phyloP scores from a whole-genome alignment of 2,888 invertebrate species.

The Tuta absoluta region DNA sequence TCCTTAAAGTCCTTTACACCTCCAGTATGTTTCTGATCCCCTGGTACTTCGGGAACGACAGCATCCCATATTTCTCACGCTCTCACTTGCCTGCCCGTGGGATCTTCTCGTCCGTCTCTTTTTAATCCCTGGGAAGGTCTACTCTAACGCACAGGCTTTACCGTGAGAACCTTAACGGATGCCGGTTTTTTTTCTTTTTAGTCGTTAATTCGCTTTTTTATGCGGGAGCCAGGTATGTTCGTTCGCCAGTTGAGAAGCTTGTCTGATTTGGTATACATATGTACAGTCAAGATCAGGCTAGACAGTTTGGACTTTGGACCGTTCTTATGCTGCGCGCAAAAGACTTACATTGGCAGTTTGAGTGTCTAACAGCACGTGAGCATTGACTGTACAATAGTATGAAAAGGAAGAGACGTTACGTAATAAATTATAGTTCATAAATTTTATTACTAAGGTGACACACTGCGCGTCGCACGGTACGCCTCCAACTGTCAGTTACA shows the following conservation, averaged over 20 bases:
- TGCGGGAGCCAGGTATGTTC: constrained; percentile 20
- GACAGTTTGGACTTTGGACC: no score
- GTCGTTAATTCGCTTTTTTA: constrained; percentile 26
- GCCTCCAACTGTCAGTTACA: no score
- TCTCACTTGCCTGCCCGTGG: constrained; percentile 65
- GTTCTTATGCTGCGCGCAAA: no score
- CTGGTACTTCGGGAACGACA: constrained; percentile 65
- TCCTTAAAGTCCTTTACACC: constrained; percentile 28
- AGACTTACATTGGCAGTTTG: no score
- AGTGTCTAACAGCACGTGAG: no score
- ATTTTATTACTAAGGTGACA: no score
- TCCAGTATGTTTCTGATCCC: constrained; percentile 52
- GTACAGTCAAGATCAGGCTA: no score
- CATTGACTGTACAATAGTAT: no score
- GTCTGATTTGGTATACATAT: neutral
- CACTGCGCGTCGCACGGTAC: no score
- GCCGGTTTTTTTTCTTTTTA: constrained; percentile 33
- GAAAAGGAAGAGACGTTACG: no score
- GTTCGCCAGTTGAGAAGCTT: neutral
- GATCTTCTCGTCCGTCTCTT: constrained; percentile 53
- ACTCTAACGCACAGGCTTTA: constrained; percentile 50
- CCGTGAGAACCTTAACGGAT: constrained; percentile 48
- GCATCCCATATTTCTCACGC: constrained; percentile 78
- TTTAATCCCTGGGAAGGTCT: constrained; percentile 58
- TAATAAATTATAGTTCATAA: no score